Evolutionary conservation across 2,797 vertebrate species (phyloP), one percentile per base, ranked within the genome.

Genomic region (Pipistrellus kuhlii): DNA sequence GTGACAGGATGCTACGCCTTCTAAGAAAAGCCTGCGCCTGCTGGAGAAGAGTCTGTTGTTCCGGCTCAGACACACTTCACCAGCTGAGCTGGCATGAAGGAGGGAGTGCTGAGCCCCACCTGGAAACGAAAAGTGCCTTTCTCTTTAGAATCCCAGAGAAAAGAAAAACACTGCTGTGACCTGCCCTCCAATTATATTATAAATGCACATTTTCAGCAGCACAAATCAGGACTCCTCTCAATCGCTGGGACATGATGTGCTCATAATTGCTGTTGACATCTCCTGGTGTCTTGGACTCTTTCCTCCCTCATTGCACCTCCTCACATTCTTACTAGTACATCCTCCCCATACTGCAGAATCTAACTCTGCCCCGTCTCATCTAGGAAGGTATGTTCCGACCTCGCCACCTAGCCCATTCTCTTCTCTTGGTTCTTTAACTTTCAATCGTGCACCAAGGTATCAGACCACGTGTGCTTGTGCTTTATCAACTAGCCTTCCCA

Each of bases 1-100:
- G 90, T 88, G 95, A 93, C 94, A 95, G 94, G 91, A 95, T 94
- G 91, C 93, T 95, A 38, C 32, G 91, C 94, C 93, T 97, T 85
- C 87, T 68, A 35, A 92, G 88, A 94, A 46, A 81, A 95, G 93
- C 85, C 94, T 95, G 95, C 41, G 94, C 85, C 68, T 90, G 78
- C 30, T 92, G 85, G 91, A 76, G 73, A 76, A 80, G 88, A 91
- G 64, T 88, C 92, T 91, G 89, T 68, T 72, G 1, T 82, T 94
- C 41, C 15, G 1, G 64, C 80, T 46, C 68, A 55, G 91, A 59
- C 94, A 86, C 88, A 69, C 81, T 87, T 91, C 91, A 82, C 80
- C 95, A 85, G 93, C 95, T 89, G 84, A 95, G 53, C 77, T 94
- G 84, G 91, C 32, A 5, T 14, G 6, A 59, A 1, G 7, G 68